phyloP scores from a whole-genome alignment of 2,113 vertebrate genomes.

The Laticauda colubrina region DNA sequence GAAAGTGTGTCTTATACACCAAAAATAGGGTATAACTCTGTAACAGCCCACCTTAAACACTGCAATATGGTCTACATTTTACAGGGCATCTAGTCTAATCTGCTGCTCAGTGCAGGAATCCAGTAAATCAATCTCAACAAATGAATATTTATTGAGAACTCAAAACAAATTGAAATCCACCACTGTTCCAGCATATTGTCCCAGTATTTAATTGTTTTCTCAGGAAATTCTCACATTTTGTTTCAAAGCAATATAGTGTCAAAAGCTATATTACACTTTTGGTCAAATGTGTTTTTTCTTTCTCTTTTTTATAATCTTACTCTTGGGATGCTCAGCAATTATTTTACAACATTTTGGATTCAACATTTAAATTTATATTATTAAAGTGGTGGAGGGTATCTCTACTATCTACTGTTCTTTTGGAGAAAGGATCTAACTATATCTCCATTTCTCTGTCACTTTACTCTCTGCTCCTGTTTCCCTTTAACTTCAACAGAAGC shows the following conservation, averaged over 20 bases:
- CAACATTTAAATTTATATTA: too few relatives aligned
- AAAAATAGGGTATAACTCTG: not conserved
- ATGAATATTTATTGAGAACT: not conserved
- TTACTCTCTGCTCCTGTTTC: not conserved
- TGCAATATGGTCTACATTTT: not conserved
- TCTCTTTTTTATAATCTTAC: too few relatives aligned
- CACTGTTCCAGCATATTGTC: not conserved
- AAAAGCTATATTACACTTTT: not conserved
- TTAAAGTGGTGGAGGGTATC: too few relatives aligned
- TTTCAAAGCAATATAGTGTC: not conserved
- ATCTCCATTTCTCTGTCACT: not conserved
- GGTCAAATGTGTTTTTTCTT: too few relatives aligned
- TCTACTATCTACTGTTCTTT: too few relatives aligned
- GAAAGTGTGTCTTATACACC: too few relatives aligned
- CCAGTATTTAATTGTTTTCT: not conserved
- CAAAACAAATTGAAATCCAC: not conserved
- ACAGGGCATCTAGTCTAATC: not conserved
- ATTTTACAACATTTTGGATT: too few relatives aligned
- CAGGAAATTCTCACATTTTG: not conserved
- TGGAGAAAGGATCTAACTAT: not conserved
- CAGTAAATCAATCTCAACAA: not conserved
- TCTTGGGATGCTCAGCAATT: too few relatives aligned
- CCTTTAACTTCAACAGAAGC: not conserved
- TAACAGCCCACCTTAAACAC: not conserved
- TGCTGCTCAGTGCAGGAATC: not conserved